These are phyloP conservation scores for Abscondita cerata DNA, from an alignment of 2,888 invertebrate genomes.

Conservation along the genomic window DNA sequence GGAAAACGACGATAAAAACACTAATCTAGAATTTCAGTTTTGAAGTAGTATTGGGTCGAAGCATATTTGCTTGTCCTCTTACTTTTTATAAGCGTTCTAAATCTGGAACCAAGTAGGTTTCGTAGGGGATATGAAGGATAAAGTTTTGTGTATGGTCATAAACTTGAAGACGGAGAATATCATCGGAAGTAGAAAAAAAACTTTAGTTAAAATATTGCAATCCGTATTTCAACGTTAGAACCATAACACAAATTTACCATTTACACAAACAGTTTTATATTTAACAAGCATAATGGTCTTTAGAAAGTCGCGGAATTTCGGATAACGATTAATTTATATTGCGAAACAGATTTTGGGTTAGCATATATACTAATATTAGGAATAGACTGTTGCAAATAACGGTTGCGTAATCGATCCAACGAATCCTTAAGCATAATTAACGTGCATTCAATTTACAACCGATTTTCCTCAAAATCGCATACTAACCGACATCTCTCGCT, in stretches of 20 bases:
- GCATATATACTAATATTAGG: slow-evolving; percentile 24
- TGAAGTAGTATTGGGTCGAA: slow-evolving; percentile 19
- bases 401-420: slow-evolving; percentile 29
- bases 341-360: slow-evolving; percentile 20
- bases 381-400: slow-evolving; percentile 7
- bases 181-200: slow-evolving; percentile 27
- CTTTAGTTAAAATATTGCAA: slow-evolving; percentile 25
- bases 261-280: slow-evolving; percentile 20
- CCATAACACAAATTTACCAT: slow-evolving; percentile 19
- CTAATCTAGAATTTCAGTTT: slow-evolving; percentile 14
- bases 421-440: slow-evolving; percentile 27
- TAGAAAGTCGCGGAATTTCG: slow-evolving; percentile 19
- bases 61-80: slow-evolving; percentile 34
- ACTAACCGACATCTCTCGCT: slow-evolving; percentile 11
- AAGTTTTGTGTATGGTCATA: slow-evolving; percentile 33
- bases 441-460: slow-evolving; percentile 31
- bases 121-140: slow-evolving; percentile 26
- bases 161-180: slow-evolving; percentile 27
- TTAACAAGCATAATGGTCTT: slow-evolving; percentile 1
- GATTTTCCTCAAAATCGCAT: slow-evolving; percentile 19
- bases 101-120: slow-evolving; percentile 29
- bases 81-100: slow-evolving; percentile 34
- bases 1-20: too few relatives aligned
- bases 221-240: slow-evolving; percentile 22
- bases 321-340: slow-evolving; percentile 20